phyloP scores from a whole-genome alignment of 2,888 invertebrate species.

The Epiperipatus broadwayi region DNA sequence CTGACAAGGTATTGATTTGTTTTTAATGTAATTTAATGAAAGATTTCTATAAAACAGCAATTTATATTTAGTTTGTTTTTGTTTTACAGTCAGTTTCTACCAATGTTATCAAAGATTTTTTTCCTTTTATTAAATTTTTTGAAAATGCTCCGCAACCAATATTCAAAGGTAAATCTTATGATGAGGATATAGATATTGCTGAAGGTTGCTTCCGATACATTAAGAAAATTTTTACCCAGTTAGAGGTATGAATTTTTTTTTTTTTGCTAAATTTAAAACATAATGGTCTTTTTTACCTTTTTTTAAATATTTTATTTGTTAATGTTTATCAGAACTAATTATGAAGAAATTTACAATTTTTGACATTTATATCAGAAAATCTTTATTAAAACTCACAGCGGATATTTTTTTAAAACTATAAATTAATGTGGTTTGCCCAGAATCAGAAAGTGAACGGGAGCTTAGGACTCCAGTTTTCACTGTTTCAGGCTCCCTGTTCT shows the following conservation, averaged over 20 bases:
- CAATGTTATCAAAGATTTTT: conserved; percentile 48
- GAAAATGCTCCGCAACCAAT: conserved; percentile 77
- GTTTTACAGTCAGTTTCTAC: conserved; percentile 24
- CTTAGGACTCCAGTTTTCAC: no score
- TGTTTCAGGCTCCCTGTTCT: no score
- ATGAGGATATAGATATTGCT: conserved; percentile 69
- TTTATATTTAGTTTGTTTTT: not conserved
- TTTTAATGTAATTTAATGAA: conserved; percentile 6
- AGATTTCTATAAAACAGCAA: not conserved
- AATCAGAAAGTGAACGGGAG: no score
- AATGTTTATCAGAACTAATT: conserved; percentile 1
- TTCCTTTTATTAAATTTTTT: conserved; percentile 88
- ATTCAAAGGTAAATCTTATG: conserved; percentile 54
- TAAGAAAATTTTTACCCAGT: conserved; percentile 79
- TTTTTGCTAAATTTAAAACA: not conserved
- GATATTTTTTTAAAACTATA: no score
- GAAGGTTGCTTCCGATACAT: conserved; percentile 83
- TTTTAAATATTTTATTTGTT: not conserved
- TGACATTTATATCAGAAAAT: no score
- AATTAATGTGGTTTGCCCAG: no score
- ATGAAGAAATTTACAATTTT: no score
- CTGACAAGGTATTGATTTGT: conserved; percentile 25
- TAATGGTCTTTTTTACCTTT: not conserved
- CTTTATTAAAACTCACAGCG: no score
- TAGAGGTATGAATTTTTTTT: conserved; percentile 40